phyloP scores from a whole-genome alignment of 2,797 vertebrate species.

The Aldrovandia affinis region DNA sequence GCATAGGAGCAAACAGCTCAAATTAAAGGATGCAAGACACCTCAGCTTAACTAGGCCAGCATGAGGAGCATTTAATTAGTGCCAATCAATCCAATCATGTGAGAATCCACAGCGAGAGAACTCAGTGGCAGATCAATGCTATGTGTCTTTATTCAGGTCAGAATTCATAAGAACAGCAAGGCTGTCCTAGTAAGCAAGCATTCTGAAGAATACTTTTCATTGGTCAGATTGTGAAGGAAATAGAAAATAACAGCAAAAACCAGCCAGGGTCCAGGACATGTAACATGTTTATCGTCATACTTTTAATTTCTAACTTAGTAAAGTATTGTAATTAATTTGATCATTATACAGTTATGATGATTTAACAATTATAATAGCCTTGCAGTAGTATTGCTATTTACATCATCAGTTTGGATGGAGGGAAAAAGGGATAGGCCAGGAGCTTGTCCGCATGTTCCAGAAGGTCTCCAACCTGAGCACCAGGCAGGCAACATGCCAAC shows the following conservation, averaged over 20 bases:
- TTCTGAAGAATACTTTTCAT: not conserved
- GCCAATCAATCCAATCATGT: not conserved
- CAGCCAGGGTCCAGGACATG: not conserved
- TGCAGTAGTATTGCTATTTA: too few species aligned
- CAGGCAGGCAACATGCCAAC: too few species aligned
- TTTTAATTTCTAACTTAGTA: too few species aligned
- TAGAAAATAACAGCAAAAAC: too few species aligned
- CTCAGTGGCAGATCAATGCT: not conserved
- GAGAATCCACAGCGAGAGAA: not conserved
- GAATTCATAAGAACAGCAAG: slow-evolving; percentile 10
- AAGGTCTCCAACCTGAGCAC: too few species aligned
- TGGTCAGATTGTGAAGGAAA: not conserved
- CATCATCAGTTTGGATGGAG: too few species aligned
- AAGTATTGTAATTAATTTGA: too few species aligned
- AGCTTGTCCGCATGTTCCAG: too few species aligned
- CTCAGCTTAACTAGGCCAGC: not conserved
- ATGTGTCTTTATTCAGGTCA: slow-evolving; percentile 10
- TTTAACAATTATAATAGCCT: too few species aligned
- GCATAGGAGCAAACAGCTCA: not conserved
- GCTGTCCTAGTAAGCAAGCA: not conserved
- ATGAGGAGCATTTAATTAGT: slow-evolving; percentile 15
- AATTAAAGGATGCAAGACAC: not conserved
- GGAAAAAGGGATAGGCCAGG: too few species aligned
- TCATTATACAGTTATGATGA: too few species aligned
- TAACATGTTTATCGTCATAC: too few species aligned